Evolutionary conservation across 2,113 vertebrate species (phyloP).

Genomic region (Cricetomys ansorgei): DNA sequence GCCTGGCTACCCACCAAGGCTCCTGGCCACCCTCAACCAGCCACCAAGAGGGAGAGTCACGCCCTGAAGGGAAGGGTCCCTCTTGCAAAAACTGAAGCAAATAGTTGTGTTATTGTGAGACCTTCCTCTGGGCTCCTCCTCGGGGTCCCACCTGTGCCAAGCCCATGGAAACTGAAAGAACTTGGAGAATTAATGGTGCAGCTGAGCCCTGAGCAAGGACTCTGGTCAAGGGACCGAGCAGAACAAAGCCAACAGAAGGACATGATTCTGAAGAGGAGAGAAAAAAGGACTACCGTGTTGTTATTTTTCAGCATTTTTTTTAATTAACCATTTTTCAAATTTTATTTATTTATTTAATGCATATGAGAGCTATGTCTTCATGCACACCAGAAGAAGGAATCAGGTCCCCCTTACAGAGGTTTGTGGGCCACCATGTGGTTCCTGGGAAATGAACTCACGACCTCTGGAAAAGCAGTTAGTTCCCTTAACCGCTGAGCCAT

Average conservation of each 20-base stretch:
- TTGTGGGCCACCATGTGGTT: no score
- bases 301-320: not conserved
- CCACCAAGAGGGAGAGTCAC: not conserved
- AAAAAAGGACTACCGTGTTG: not conserved
- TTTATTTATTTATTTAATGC: no score
- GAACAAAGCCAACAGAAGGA: not conserved
- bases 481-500: no score
- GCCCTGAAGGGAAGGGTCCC: not conserved
- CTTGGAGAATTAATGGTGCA: not conserved
- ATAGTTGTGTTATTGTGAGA: not conserved
- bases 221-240: not conserved
- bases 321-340: no score
- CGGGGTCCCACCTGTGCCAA: not conserved
- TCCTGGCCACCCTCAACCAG: not conserved
- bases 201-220: not conserved
- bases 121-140: not conserved
- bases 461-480: no score
- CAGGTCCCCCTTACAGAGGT: no score
- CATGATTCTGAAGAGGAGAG: not conserved
- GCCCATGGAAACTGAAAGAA: not conserved
- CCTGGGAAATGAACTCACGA: no score
- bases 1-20: constrained; percentile 44
- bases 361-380: no score
- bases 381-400: no score
- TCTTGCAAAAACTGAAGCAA: constrained; percentile 12